A percentile compares a stretch with the other conserved stretches of the same genome.
These are phyloP conservation scores for Pseudomyrmex flavicornis DNA, from an alignment of 1,140 invertebrate species.

Conservation along the genomic window DNA sequence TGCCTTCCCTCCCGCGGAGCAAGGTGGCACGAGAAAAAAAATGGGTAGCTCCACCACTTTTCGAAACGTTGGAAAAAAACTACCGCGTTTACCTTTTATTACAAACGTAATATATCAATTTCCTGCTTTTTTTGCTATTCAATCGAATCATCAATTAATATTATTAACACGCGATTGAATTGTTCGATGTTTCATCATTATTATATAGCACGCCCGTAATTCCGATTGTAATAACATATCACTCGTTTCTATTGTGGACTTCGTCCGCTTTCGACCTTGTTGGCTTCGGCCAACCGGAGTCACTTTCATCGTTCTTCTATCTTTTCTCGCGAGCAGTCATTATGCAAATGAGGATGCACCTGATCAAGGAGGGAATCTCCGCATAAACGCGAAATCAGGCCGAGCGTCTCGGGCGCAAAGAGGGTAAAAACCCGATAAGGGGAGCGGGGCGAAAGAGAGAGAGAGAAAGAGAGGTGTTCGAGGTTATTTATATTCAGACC, in stretches of 20 bases:
- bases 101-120: no score
- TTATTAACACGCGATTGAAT: background rate
- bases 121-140: background rate
- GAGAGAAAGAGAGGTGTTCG: conserved; percentile 24
- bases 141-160: background rate
- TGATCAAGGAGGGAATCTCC: conserved; percentile 42
- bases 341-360: conserved; percentile 68
- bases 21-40: conserved; percentile 38
- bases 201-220: background rate
- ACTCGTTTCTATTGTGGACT: background rate
- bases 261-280: conserved; percentile 1
- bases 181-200: background rate
- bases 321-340: conserved; percentile 51
- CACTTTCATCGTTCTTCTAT: background rate
- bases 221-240: background rate
- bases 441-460: background rate
- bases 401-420: conserved; percentile 10
- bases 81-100: no score
- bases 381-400: conserved; percentile 26
- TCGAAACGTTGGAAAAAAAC: conserved; percentile 37
- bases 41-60: conserved; percentile 14
- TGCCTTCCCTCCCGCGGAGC: conserved; percentile 14
- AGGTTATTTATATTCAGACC: conserved; percentile 74
- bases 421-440: conserved; percentile 26
- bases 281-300: background rate